phyloP scores from a whole-genome alignment of 1,140 invertebrate species.

The Tetramorium simillimum region DNA sequence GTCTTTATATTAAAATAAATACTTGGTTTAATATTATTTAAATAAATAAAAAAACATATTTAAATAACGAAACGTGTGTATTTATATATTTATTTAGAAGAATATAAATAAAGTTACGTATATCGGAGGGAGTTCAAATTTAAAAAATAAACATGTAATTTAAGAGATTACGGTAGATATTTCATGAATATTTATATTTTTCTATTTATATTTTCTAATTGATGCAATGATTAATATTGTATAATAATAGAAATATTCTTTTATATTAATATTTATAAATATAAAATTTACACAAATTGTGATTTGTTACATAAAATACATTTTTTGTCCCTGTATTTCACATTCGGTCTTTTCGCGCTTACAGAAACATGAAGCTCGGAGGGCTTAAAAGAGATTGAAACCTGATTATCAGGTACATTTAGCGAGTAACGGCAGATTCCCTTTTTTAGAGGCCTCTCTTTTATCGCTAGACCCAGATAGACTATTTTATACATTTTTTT shows the following conservation, averaged over 20 bases:
- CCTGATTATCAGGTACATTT: constrained; percentile 7
- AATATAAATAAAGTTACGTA: background rate
- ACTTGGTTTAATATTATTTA: background rate
- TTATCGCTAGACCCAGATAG: constrained; percentile 7
- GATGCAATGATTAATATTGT: background rate
- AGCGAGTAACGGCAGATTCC: background rate
- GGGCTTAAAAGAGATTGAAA: constrained; percentile 10
- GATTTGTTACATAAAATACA: background rate
- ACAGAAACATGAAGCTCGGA: background rate
- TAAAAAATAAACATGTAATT: background rate
- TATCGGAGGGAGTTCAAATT: background rate
- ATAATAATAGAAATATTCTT: background rate
- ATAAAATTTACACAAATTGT: background rate
- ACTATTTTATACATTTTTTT: background rate
- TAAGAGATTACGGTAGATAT: background rate
- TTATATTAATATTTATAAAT: background rate
- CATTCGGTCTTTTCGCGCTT: background rate
- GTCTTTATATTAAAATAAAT: background rate
- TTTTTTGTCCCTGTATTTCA: background rate
- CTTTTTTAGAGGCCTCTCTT: background rate
- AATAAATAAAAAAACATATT: background rate
- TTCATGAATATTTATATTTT: constrained; percentile 15
- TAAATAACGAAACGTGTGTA: background rate
- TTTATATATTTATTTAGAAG: background rate
- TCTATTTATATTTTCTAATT: background rate